Conservation (phyloP, 2,888 invertebrate genomes). For the Herminia tarsipennalis region DNA sequence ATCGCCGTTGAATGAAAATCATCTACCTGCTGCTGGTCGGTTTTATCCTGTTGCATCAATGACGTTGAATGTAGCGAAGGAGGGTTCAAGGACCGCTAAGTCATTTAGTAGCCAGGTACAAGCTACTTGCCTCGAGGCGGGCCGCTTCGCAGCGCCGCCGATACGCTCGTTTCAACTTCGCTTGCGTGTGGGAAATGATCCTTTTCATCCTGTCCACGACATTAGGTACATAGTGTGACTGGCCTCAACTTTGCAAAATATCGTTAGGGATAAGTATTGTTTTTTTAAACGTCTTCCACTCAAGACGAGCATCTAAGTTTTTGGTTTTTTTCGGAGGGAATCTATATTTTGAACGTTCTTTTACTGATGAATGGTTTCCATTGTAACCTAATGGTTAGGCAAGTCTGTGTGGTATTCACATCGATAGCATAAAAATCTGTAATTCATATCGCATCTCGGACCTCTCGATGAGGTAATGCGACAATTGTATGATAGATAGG, state of each 20-base stretch:
- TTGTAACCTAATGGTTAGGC: conserved; percentile 33
- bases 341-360: too few relatives aligned
- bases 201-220: conserved; percentile 48
- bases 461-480: conserved; percentile 69
- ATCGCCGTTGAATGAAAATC: conserved; percentile 14
- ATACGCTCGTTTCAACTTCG: conserved; percentile 50
- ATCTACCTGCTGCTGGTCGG: conserved; percentile 30
- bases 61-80: conserved; percentile 45
- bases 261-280: too few relatives aligned
- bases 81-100: conserved; percentile 69
- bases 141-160: conserved; percentile 36
- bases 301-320: too few relatives aligned
- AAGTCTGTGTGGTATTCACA: conserved; percentile 26
- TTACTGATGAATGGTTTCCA: too few relatives aligned
- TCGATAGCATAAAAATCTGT: conserved; percentile 63
- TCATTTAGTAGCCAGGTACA: conserved; percentile 71
- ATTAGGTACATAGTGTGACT: conserved; percentile 12
- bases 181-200: conserved; percentile 62
- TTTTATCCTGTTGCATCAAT: conserved; percentile 54
- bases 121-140: conserved; percentile 57
- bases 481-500: conserved; percentile 57
- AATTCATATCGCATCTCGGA: conserved; percentile 58
- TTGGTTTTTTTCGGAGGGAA: too few relatives aligned
- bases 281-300: too few relatives aligned
- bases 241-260: conserved; percentile 17